These are phyloP conservation scores for Hyles euphorbiae DNA, from an alignment of 1,140 invertebrate genomes.

Conservation along the genomic window DNA sequence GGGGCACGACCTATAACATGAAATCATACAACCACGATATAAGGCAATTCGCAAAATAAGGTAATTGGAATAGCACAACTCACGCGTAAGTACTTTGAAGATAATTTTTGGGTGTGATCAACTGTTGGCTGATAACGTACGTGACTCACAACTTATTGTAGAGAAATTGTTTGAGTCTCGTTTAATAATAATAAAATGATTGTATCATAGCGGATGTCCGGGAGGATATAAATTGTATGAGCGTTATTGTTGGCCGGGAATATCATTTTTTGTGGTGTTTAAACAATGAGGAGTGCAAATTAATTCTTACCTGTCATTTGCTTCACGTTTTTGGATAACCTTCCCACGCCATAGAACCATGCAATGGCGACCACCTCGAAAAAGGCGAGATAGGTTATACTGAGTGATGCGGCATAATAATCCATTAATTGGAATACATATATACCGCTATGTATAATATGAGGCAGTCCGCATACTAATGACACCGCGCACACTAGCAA, in stretches of 20 bases:
- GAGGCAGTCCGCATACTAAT: constrained; percentile 88
- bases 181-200: too few relatives aligned
- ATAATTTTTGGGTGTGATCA: too few relatives aligned
- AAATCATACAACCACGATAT: too few relatives aligned
- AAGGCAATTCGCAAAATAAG: background rate
- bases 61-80: constrained; percentile 1
- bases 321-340: constrained; percentile 87
- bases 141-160: too few relatives aligned
- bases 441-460: constrained; percentile 92
- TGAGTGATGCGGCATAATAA: constrained; percentile 93
- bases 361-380: constrained; percentile 93
- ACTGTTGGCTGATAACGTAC: too few relatives aligned
- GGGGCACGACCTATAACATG: constrained; percentile 76
- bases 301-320: constrained; percentile 86
- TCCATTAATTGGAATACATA: constrained; percentile 95
- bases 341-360: constrained; percentile 93
- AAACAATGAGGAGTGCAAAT: too few relatives aligned
- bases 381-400: constrained; percentile 93
- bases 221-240: too few relatives aligned
- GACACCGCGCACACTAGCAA: constrained; percentile 89
- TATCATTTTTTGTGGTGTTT: too few relatives aligned
- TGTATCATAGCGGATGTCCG: too few relatives aligned
- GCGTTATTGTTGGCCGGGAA: too few relatives aligned
- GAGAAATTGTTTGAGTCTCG: too few relatives aligned
- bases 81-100: background rate